phyloP scores from a whole-genome alignment of 2,797 vertebrate genomes.

The Corythornis leucogaster region DNA sequence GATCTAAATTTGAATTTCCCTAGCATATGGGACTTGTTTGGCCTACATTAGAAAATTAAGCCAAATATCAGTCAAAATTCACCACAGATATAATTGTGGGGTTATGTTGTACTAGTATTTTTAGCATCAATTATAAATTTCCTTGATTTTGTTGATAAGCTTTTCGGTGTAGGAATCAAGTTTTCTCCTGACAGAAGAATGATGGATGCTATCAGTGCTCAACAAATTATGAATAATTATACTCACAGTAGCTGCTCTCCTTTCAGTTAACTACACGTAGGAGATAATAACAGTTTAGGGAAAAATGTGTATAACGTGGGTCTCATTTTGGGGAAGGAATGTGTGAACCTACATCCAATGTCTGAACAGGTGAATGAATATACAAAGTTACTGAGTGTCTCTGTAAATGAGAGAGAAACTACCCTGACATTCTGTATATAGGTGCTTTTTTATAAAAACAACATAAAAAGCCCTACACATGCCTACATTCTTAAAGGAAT shows the following conservation, averaged over 20 bases:
- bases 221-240: slow-evolving; percentile 22
- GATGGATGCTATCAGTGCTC: slow-evolving; percentile 14
- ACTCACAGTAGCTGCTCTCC: background rate
- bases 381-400: background rate
- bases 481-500: background rate
- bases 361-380: background rate
- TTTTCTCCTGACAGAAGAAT: slow-evolving; percentile 28
- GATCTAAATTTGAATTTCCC: background rate
- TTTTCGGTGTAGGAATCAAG: slow-evolving; percentile 1
- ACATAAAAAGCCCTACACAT: accelerated
- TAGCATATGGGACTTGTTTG: background rate
- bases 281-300: background rate
- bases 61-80: background rate
- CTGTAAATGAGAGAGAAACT: background rate
- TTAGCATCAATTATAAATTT: background rate
- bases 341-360: background rate
- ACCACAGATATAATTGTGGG: background rate
- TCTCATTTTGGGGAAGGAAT: background rate
- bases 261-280: background rate
- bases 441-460: background rate
- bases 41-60: background rate
- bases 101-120: background rate
- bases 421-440: background rate
- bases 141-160: background rate
- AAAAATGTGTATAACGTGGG: background rate